A percentile compares a stretch with the other conserved stretches of the same genome.
Conservation (phyloP, 2,888 invertebrate species). For the Dascillus cervinus region DNA sequence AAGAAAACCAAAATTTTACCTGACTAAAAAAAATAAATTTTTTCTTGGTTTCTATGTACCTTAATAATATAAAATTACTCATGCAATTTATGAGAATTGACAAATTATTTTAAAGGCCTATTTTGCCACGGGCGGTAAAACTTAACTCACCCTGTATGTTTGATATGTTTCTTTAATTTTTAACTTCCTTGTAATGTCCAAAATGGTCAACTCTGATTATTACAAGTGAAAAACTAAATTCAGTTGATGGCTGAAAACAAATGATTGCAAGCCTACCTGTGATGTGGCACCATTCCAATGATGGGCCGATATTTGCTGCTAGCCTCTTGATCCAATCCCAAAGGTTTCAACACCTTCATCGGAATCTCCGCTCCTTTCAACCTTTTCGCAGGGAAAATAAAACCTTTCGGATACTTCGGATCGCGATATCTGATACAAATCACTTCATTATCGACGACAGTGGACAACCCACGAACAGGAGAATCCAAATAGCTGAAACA, state of each 20-base stretch:
- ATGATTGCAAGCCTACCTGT: no score
- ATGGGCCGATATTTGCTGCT: conserved; percentile 68
- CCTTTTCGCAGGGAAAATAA: conserved; percentile 68
- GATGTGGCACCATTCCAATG: conserved; percentile 52
- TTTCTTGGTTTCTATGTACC: no score
- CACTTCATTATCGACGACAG: conserved; percentile 51
- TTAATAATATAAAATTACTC: no score
- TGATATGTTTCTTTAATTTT: no score
- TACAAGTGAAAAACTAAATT: neutral
- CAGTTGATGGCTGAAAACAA: neutral
- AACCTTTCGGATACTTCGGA: conserved; percentile 66
- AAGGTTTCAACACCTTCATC: conserved; percentile 68
- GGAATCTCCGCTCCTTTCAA: conserved; percentile 64
- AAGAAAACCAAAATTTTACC: no score
- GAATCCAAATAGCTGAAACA: conserved; percentile 40
- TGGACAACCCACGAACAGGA: conserved; percentile 62
- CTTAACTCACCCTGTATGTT: no score
- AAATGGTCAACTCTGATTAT: no score
- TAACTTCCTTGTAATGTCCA: no score
- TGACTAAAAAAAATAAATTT: no score
- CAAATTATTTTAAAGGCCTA: no score
- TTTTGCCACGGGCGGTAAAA: no score
- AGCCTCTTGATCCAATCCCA: conserved; percentile 56
- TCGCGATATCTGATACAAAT: conserved; percentile 69
- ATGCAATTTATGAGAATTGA: no score